These are phyloP conservation scores for Paguma larvata DNA, from an alignment of 2,797 vertebrate genomes.

Conservation along the genomic window DNA sequence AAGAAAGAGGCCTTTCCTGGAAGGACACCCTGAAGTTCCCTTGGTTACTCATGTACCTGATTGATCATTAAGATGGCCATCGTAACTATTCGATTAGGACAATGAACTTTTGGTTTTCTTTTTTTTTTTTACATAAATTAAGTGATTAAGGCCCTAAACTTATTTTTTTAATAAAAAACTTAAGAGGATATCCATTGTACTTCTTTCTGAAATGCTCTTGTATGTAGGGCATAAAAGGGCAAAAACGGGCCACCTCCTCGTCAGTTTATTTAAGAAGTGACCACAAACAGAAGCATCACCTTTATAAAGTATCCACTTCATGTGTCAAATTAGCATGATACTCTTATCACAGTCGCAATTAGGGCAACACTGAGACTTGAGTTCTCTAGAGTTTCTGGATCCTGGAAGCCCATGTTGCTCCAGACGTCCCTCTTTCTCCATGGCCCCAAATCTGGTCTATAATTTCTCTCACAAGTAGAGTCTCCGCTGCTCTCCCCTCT, in stretches of 20 bases:
- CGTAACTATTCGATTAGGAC: background rate
- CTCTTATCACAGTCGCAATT: background rate
- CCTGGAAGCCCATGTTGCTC: background rate
- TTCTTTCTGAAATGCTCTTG: conserved; percentile 4
- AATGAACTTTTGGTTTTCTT: background rate
- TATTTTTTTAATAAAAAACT: conserved; percentile 43
- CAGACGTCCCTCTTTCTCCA: background rate
- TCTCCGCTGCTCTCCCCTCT: background rate
- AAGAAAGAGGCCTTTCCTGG: background rate
- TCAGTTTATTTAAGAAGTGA: conserved; percentile 42
- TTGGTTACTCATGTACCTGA: background rate
- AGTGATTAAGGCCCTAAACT: background rate
- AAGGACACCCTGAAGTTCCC: background rate
- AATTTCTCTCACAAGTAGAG: background rate
- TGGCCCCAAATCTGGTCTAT: background rate
- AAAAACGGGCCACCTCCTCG: background rate
- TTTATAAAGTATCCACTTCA: background rate
- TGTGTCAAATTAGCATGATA: background rate
- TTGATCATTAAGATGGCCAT: background rate
- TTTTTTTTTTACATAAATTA: background rate
- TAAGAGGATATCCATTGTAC: background rate
- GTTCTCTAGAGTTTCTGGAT: background rate
- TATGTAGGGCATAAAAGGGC: background rate
- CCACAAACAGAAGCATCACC: background rate
- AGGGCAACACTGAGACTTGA: background rate